Evolutionary conservation across 1,140 invertebrate species (phyloP).

Genomic region (Homalodisca vitripennis): DNA sequence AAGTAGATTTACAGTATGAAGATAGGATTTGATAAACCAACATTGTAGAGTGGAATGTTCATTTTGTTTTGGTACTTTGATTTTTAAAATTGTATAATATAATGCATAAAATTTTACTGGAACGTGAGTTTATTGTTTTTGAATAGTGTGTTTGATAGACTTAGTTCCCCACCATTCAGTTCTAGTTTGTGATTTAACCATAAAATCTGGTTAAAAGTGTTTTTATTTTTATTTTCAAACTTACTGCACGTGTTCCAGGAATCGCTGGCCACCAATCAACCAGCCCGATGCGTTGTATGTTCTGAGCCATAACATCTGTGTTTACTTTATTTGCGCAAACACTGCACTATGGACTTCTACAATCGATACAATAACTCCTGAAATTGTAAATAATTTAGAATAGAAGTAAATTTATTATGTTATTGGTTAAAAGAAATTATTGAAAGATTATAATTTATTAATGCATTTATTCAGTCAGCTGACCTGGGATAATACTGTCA

Average conservation of each 20-base stretch:
- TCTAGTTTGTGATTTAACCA: not conserved
- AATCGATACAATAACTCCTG: not conserved
- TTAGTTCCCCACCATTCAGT: not conserved
- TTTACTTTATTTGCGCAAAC: not conserved
- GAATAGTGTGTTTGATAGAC: too few species aligned
- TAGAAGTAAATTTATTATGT: slow-evolving; percentile 19
- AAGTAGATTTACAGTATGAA: too few species aligned
- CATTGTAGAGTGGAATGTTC: too few species aligned
- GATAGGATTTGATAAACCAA: too few species aligned
- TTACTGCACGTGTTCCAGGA: not conserved
- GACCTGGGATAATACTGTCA: too few species aligned
- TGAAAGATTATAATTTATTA: not conserved
- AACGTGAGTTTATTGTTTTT: too few species aligned
- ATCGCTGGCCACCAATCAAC: not conserved
- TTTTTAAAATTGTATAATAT: too few species aligned
- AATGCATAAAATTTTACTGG: too few species aligned
- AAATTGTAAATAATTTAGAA: slow-evolving; percentile 17
- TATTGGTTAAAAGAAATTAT: slow-evolving; percentile 13
- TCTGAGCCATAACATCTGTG: slow-evolving; percentile 1
- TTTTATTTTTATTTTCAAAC: not conserved
- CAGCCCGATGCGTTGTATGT: not conserved
- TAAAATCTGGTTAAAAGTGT: not conserved
- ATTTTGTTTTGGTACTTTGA: too few species aligned
- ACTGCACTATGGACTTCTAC: not conserved
- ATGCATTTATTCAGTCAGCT: slow-evolving; percentile 20